phyloP scores from a whole-genome alignment of 2,113 vertebrate genomes.

The Ctenomys sociabilis region DNA sequence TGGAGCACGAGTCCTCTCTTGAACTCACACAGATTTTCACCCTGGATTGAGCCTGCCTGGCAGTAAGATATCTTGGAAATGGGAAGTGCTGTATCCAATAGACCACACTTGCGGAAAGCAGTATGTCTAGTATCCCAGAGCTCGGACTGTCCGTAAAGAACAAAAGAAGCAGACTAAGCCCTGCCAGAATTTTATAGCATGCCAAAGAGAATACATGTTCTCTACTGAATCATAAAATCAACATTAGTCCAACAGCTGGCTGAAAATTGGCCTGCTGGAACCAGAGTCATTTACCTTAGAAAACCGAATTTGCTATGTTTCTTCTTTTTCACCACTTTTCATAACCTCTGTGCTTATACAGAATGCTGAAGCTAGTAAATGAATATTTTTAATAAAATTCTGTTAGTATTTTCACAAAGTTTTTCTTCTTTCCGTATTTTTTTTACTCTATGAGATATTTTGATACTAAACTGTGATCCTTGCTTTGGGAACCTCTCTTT shows the following conservation, averaged over 20 bases:
- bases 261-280: background rate
- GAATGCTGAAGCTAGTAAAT: background rate
- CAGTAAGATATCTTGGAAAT: conserved; percentile 40
- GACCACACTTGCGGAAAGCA: conserved; percentile 45
- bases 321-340: conserved; percentile 20
- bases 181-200: background rate
- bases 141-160: conserved; percentile 11
- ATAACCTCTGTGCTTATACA: background rate
- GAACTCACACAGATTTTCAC: conserved; percentile 61
- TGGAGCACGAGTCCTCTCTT: conserved; percentile 24
- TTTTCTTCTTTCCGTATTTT: background rate
- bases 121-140: background rate
- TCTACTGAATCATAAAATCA: background rate
- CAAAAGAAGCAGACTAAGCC: background rate
- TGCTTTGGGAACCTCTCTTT: background rate
- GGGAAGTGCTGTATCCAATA: conserved; percentile 6
- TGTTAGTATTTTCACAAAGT: background rate
- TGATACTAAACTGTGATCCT: background rate
- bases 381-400: background rate
- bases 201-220: conserved; percentile 7
- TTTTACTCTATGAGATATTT: conserved; percentile 27
- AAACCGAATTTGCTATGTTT: background rate
- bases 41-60: conserved; percentile 29
- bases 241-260: background rate
- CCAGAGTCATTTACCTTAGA: background rate